Evolutionary conservation across 1,140 invertebrate species (phyloP), one percentile per base, ranked within the genome.

Genomic region (Drosophila lowei): DNA sequence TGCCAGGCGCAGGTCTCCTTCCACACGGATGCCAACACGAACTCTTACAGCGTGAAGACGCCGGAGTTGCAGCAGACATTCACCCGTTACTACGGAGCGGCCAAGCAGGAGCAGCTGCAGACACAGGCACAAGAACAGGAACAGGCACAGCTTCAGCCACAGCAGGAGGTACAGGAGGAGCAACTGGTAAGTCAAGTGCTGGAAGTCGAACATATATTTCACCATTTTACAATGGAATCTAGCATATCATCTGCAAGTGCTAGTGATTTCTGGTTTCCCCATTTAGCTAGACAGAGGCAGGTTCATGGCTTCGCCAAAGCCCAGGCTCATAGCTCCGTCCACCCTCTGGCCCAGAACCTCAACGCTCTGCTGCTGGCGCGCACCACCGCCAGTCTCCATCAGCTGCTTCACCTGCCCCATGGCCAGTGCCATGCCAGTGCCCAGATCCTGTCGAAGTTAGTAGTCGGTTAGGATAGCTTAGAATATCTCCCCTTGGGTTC

Each of bases 41-140:
- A 91, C 34, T 91, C 90, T 3, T 91, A 79, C 28, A 90, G 84
- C n/a, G 55, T 91, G 13, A 90, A 91, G 54, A 72, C 90, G 6
- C 90, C 90, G 7, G 65, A 61, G 28, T 41, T 88, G 56, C 90
- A 91, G 70, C 90, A 91, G 63, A 90, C 74, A 41, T 91, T 90
- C 30, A 90, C 89, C 1, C 72, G 89, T 6, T 90, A 77, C 28
- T 91, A 77, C 16, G 90, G 90, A 38, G 77, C 66, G 1, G 54
- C 73, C 30, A 86, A 56, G 59, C 72, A 76, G 16, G 41, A 57
- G 53, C 62, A 63, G 61, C 15, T 53, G 7, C 67, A 77, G 34
- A 41, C 63, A 18, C 74, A 72, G 67, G 9, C 23, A 30, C 71
- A 68, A 49, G 41, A 25, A 6, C 71, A 68, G 55, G 41, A 25